Evolutionary conservation across 2,113 vertebrate genomes (phyloP).

Genomic region (Ameiurus melas): DNA sequence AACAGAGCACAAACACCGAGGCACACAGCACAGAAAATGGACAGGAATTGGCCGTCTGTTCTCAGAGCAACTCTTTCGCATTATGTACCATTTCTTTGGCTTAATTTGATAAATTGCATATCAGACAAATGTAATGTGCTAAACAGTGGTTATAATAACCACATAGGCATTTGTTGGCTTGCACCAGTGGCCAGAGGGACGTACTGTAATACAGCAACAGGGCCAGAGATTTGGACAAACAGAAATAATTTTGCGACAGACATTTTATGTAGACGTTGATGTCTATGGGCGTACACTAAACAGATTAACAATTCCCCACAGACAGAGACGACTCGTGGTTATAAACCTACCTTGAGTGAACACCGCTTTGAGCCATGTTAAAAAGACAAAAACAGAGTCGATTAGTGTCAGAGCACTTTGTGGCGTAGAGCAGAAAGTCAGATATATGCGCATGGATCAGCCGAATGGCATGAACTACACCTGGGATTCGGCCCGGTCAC

Average conservation of each 20-base stretch:
- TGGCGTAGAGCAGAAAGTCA: conserved; percentile 29
- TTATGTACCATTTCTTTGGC: conserved; percentile 13
- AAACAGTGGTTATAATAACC: conserved; percentile 5
- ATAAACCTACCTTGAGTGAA: conserved; percentile 69
- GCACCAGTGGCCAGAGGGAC: conserved; percentile 39
- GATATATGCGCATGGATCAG: conserved; percentile 13
- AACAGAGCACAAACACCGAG: conserved; percentile 48
- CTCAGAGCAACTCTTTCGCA: conserved; percentile 37
- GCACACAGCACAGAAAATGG: conserved; percentile 47
- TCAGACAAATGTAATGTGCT: conserved; percentile 5
- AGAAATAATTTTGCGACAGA: conserved; percentile 47
- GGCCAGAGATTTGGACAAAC: conserved; percentile 51
- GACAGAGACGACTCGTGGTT: conserved; percentile 51
- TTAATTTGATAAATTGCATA: conserved; percentile 31
- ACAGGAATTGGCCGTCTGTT: conserved; percentile 48
- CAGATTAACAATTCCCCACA: conserved; percentile 52
- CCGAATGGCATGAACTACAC: background rate
- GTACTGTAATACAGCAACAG: conserved; percentile 31
- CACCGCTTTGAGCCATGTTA: conserved; percentile 71
- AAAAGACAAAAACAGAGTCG: conserved; percentile 59
- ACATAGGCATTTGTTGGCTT: conserved; percentile 13
- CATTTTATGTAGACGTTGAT: conserved; percentile 45
- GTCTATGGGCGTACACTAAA: conserved; percentile 52
- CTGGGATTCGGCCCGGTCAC: background rate
- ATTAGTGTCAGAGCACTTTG: conserved; percentile 56